phyloP scores from a whole-genome alignment of 2,888 invertebrate species.

The Fragum fragum region DNA sequence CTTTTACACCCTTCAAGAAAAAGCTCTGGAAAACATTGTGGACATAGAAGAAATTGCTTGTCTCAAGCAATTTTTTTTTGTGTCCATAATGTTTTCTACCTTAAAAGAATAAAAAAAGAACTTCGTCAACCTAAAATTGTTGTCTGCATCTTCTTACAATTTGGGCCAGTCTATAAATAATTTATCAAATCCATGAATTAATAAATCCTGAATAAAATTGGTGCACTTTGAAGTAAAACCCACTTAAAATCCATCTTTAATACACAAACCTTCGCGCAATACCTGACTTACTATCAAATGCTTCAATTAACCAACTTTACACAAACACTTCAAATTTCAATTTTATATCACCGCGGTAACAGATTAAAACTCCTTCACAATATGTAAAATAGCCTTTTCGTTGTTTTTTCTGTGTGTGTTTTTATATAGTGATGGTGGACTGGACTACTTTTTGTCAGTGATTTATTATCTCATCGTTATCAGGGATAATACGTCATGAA shows the following conservation, averaged over 20 bases:
- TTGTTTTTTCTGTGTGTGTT: not conserved
- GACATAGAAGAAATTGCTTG: no score
- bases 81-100: no score
- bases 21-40: no score
- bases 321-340: constrained; percentile 22
- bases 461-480: not conserved
- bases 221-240: not conserved
- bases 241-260: not conserved
- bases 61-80: no score
- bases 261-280: not conserved
- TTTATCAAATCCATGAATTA: not conserved
- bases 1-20: no score
- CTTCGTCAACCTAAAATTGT: no score
- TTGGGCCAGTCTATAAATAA: no score
- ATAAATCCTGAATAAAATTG: not conserved
- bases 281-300: not conserved
- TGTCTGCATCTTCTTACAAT: no score
- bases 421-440: not conserved
- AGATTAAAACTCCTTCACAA: constrained; percentile 15
- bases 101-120: no score
- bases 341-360: constrained; percentile 12
- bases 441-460: not conserved
- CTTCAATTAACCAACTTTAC: constrained; percentile 9
- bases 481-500: not conserved
- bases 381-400: not conserved